Conservation (phyloP, 2,888 invertebrate species). For the Tiphia femorata region DNA sequence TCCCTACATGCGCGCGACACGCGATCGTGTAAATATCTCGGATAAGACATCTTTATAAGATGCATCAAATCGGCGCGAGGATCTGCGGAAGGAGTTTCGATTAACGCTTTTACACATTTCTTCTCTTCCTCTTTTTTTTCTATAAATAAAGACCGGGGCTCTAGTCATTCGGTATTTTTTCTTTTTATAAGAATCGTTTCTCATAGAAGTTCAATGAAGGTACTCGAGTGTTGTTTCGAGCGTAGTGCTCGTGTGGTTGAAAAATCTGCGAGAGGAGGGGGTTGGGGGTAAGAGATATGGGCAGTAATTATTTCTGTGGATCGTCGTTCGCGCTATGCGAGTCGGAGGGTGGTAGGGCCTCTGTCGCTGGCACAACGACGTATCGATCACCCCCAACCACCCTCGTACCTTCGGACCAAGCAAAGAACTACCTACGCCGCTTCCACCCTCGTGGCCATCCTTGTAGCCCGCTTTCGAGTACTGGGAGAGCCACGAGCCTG, state of each 20-base stretch:
- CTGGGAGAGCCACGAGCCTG: slow-evolving; percentile 34
- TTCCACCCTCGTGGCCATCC: slow-evolving; percentile 13
- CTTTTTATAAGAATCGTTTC: too few relatives aligned
- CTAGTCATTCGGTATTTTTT: too few relatives aligned
- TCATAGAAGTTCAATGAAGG: too few relatives aligned
- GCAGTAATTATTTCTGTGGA: not conserved
- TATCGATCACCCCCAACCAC: slow-evolving; percentile 39
- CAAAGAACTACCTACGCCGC: slow-evolving; percentile 22
- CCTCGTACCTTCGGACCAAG: slow-evolving; percentile 17
- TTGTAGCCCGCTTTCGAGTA: slow-evolving; percentile 4
- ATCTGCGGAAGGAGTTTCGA: too few relatives aligned
- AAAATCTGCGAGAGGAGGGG: too few relatives aligned
- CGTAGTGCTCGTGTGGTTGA: too few relatives aligned
- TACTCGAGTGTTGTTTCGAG: too few relatives aligned
- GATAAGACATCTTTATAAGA: not conserved
- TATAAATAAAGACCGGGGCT: too few relatives aligned
- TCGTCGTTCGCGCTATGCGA: slow-evolving; percentile 16
- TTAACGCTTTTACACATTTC: too few relatives aligned
- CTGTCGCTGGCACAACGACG: slow-evolving; percentile 35
- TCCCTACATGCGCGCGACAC: not conserved
- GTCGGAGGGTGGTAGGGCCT: slow-evolving; percentile 21
- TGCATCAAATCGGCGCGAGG: too few relatives aligned
- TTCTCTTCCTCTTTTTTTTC: too few relatives aligned
- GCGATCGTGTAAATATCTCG: not conserved
- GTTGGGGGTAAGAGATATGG: too few relatives aligned